Evolutionary conservation across 1,140 invertebrate species (phyloP).

Genomic region (Calosoma granatense): DNA sequence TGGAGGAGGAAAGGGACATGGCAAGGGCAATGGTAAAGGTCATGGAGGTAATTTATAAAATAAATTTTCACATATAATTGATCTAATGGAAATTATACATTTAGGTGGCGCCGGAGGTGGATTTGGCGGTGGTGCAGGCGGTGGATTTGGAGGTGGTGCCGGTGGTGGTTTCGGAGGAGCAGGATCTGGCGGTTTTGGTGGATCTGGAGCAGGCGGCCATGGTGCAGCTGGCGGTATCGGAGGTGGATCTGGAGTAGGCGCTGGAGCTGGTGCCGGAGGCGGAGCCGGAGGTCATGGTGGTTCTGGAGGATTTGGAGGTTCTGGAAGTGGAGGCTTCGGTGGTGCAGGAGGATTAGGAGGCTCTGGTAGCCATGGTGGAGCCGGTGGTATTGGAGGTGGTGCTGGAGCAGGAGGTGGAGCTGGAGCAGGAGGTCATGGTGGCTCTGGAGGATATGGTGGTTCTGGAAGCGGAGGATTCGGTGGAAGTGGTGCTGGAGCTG

Average conservation of each 20-base stretch:
- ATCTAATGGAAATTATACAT: too few relatives aligned
- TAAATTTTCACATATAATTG: too few relatives aligned
- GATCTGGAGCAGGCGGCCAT: constrained; percentile 15
- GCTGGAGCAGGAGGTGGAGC: constrained; percentile 15
- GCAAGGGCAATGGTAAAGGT: constrained; percentile 19
- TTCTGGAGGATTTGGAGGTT: not conserved
- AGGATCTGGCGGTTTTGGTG: constrained; percentile 17
- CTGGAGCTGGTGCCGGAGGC: constrained; percentile 6
- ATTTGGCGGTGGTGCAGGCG: constrained; percentile 16
- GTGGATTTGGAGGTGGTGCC: constrained; percentile 14
- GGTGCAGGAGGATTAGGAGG: constrained; percentile 15
- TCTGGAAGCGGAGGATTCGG: constrained; percentile 11
- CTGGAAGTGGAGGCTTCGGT: constrained; percentile 11
- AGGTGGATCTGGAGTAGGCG: constrained; percentile 9
- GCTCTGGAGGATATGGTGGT: not conserved
- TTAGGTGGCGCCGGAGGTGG: too few relatives aligned
- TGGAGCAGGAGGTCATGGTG: constrained; percentile 15
- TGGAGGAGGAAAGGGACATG: constrained; percentile 17
- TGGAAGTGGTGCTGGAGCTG: constrained; percentile 11
- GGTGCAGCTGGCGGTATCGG: not conserved
- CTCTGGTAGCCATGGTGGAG: constrained; percentile 14
- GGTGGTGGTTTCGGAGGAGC: constrained; percentile 12
- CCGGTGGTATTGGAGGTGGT: constrained; percentile 14
- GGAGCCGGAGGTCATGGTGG: constrained; percentile 19
- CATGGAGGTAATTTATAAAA: too few relatives aligned